Evolutionary conservation across 2,797 vertebrate genomes (phyloP).

Genomic region (Bufotes viridis): DNA sequence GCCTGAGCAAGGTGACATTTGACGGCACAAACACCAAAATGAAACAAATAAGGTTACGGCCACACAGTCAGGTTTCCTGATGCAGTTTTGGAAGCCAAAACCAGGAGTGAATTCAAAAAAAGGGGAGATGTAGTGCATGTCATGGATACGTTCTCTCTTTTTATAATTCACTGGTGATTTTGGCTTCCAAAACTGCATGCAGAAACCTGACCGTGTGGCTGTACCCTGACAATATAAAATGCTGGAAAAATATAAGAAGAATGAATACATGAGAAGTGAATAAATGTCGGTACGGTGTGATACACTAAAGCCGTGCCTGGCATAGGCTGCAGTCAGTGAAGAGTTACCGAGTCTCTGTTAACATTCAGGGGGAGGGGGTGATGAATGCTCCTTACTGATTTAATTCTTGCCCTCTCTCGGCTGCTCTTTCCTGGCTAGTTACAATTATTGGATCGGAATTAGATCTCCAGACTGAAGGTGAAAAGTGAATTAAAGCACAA

Average conservation of each 20-base stretch:
- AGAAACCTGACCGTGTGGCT: too few species aligned
- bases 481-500: slow-evolving; percentile 69
- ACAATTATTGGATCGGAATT: slow-evolving; percentile 83
- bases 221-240: too few species aligned
- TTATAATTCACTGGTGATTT: too few species aligned
- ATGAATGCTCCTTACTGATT: slow-evolving; percentile 76
- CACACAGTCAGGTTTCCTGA: too few species aligned
- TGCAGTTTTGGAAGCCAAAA: too few species aligned
- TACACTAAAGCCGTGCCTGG: not conserved
- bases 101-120: too few species aligned
- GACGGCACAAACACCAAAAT: too few species aligned
- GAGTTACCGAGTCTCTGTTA: slow-evolving; percentile 78
- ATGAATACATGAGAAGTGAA: slow-evolving; percentile 5
- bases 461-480: slow-evolving; percentile 75
- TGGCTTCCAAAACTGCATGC: too few species aligned
- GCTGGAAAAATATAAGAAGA: not conserved
- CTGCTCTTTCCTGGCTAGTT: slow-evolving; percentile 78
- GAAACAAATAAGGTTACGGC: too few species aligned
- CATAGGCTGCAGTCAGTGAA: not conserved
- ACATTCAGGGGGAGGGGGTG: slow-evolving; percentile 75
- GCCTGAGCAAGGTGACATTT: too few species aligned
- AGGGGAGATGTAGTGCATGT: too few species aligned
- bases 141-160: too few species aligned
- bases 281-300: not conserved
- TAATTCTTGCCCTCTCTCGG: slow-evolving; percentile 78